phyloP scores from a whole-genome alignment of 2,113 vertebrate species.

The Urocynchramus pylzowi region DNA sequence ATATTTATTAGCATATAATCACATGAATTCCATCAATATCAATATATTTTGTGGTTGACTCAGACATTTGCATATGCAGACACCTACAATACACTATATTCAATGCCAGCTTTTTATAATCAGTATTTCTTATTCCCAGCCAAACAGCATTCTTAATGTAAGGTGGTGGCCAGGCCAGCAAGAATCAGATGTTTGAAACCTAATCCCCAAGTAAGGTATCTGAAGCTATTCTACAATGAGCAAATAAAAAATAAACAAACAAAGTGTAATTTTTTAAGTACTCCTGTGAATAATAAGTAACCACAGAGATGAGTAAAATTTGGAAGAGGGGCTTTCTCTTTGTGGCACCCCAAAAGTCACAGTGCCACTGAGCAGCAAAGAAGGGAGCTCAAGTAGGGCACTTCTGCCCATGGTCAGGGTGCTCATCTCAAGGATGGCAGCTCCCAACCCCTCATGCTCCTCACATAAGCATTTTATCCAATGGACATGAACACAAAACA shows the following conservation, averaged over 20 bases:
- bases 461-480: background rate
- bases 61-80: background rate
- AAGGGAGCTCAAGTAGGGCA: background rate
- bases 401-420: too few species aligned
- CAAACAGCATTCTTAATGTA: background rate
- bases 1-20: background rate
- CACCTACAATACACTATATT: background rate
- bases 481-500: accelerated
- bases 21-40: background rate
- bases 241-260: background rate
- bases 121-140: background rate
- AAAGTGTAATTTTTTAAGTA: background rate
- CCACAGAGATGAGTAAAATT: background rate
- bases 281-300: background rate
- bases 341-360: background rate
- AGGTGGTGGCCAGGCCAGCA: background rate
- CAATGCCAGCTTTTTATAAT: background rate
- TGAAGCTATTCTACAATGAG: background rate
- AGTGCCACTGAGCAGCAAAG: background rate
- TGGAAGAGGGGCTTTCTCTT: background rate
- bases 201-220: background rate
- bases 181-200: background rate
- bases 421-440: background rate
- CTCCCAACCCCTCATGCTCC: background rate
- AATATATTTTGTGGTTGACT: background rate